These are phyloP conservation scores for Lithosia quadra DNA, from an alignment of 2,888 invertebrate species.

Conservation along the genomic window DNA sequence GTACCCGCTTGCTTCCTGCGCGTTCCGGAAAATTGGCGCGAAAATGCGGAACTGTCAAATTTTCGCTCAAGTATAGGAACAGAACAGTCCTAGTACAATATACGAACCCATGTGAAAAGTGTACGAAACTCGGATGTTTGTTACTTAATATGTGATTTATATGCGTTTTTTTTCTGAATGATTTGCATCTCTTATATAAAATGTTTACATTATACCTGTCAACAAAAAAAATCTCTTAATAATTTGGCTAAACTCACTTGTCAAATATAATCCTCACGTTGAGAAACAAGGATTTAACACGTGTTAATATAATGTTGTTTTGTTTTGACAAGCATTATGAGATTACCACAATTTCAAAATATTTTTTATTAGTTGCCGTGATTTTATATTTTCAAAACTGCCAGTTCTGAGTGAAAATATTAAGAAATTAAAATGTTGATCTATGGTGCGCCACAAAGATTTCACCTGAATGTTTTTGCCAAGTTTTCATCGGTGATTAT, in stretches of 20 bases:
- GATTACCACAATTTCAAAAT: conserved; percentile 34
- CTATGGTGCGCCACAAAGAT: neutral
- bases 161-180: conserved; percentile 5
- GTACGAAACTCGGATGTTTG: conserved; percentile 41
- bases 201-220: neutral
- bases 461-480: neutral
- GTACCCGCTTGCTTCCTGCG: conserved; percentile 67
- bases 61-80: conserved; percentile 48
- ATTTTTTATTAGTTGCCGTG: conserved; percentile 26
- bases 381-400: conserved; percentile 31
- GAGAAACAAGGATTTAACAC: conserved; percentile 25
- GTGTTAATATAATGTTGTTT: conserved; percentile 35
- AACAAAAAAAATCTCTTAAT: neutral
- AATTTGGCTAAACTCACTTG: conserved; percentile 10
- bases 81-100: conserved; percentile 41
- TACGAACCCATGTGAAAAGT: conserved; percentile 54
- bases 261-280: conserved; percentile 5
- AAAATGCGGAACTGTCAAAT: conserved; percentile 81
- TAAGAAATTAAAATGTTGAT: neutral
- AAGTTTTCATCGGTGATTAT: neutral
- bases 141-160: conserved; percentile 43
- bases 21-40: conserved; percentile 83
- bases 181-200: conserved; percentile 35
- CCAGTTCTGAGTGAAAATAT: neutral
- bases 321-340: conserved; percentile 50